Evolutionary conservation across 2,888 invertebrate genomes (phyloP).

Genomic region (Diaperis boleti): DNA sequence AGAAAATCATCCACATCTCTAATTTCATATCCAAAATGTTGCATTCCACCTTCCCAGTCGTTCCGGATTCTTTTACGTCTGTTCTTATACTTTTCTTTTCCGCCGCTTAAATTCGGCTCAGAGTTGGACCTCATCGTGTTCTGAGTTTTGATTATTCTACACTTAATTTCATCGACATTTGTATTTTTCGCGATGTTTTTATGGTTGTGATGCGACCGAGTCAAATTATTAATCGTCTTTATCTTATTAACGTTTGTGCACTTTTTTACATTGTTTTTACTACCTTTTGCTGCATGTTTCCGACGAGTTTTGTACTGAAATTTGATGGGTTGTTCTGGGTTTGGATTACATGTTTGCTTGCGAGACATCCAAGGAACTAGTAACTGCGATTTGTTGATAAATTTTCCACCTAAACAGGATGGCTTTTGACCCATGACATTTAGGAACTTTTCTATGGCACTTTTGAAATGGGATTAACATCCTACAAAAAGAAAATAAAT

Average conservation of each 20-base stretch:
- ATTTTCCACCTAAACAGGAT: slow-evolving; percentile 63
- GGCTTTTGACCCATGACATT: slow-evolving; percentile 69
- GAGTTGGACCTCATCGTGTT: slow-evolving; percentile 67
- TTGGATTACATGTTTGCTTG: slow-evolving; percentile 62
- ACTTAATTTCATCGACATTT: slow-evolving; percentile 50
- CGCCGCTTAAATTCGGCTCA: slow-evolving; percentile 69
- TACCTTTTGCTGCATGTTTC: slow-evolving; percentile 52
- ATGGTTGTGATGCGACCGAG: slow-evolving; percentile 50
- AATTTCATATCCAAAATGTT: slow-evolving; percentile 82
- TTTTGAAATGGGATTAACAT: slow-evolving; percentile 3
- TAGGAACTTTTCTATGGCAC: slow-evolving; percentile 4
- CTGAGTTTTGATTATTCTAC: slow-evolving; percentile 52
- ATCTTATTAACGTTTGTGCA: slow-evolving; percentile 49
- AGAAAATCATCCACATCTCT: slow-evolving; percentile 84
- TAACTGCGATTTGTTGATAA: slow-evolving; percentile 64
- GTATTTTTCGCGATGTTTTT: slow-evolving; percentile 49
- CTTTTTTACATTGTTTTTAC: slow-evolving; percentile 41
- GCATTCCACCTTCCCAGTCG: slow-evolving; percentile 58
- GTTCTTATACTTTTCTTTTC: slow-evolving; percentile 68
- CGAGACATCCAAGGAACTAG: slow-evolving; percentile 74
- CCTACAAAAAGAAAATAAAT: too few species aligned
- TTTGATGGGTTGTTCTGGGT: slow-evolving; percentile 65
- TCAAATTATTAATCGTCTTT: slow-evolving; percentile 44
- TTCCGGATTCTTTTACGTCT: slow-evolving; percentile 59
- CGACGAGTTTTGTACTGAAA: slow-evolving; percentile 63